phyloP scores from a whole-genome alignment of 2,797 vertebrate species.

The Malacoraja senta region DNA sequence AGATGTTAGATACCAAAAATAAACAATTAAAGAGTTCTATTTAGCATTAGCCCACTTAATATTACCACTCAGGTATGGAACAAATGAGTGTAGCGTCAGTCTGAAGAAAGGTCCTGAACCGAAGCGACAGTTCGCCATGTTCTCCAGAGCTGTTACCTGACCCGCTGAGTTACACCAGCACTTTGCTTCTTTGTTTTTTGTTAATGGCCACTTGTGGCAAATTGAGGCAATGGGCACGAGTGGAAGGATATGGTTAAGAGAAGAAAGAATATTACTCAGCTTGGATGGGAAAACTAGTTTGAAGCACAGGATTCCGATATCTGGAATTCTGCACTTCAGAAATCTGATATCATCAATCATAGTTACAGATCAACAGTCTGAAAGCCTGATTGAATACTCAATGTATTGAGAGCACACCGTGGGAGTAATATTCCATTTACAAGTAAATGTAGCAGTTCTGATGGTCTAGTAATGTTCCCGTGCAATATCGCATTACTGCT shows the following conservation, averaged over 20 bases:
- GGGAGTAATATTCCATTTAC: background rate
- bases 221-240: too few relatives aligned
- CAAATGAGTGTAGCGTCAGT: background rate
- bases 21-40: background rate
- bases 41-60: background rate
- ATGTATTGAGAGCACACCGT: background rate
- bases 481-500: background rate
- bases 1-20: background rate
- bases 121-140: too few relatives aligned
- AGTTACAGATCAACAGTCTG: background rate
- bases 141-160: too few relatives aligned
- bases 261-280: background rate
- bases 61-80: background rate
- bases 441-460: background rate
- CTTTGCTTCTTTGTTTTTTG: too few relatives aligned
- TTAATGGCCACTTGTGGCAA: too few relatives aligned
- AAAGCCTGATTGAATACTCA: background rate
- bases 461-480: background rate
- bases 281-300: background rate
- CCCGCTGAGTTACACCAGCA: too few relatives aligned
- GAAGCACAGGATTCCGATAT: background rate
- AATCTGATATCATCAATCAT: too few relatives aligned
- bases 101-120: too few relatives aligned
- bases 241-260: too few relatives aligned
- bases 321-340: background rate